A percentile compares a stretch with the other conserved stretches of the same genome.
Evolutionary conservation across 2,888 invertebrate species (phyloP).

Genomic region (Dasypolia templi): DNA sequence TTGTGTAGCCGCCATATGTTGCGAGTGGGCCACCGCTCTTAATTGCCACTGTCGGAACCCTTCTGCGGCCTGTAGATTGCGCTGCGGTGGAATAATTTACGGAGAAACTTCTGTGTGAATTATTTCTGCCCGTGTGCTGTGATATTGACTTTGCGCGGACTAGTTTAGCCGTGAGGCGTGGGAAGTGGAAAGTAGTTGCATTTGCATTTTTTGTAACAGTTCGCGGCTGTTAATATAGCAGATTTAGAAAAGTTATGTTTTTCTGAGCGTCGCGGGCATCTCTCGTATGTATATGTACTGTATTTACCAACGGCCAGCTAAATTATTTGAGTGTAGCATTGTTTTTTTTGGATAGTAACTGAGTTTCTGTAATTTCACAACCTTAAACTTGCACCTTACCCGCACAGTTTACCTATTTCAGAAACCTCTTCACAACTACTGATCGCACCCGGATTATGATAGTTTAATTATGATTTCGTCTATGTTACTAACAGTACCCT

Average conservation of each 20-base stretch:
- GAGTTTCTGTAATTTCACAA: not conserved
- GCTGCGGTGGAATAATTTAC: constrained; percentile 72
- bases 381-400: too few species aligned
- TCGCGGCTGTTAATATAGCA: not conserved
- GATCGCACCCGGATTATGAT: constrained; percentile 2
- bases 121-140: constrained; percentile 48
- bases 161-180: constrained; percentile 8
- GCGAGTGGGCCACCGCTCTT: constrained; percentile 68
- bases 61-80: constrained; percentile 70
- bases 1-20: constrained; percentile 73
- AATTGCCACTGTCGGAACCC: constrained; percentile 74
- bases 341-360: not conserved
- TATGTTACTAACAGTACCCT: constrained; percentile 29
- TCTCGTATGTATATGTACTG: not conserved
- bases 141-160: constrained; percentile 50
- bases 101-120: constrained; percentile 66
- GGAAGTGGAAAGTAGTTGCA: constrained; percentile 1
- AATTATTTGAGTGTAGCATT: not conserved
- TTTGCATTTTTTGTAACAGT: constrained; percentile 10
- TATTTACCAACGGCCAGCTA: not conserved
- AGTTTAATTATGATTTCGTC: constrained; percentile 50
- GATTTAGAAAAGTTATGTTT: not conserved
- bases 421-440: not conserved
- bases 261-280: not conserved
- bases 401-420: not conserved